Percentiles rank a stretch among this genome's conserved stretches.
phyloP scores from a whole-genome alignment of 2,797 vertebrate genomes.

The Poeciliopsis paucimaculata region DNA sequence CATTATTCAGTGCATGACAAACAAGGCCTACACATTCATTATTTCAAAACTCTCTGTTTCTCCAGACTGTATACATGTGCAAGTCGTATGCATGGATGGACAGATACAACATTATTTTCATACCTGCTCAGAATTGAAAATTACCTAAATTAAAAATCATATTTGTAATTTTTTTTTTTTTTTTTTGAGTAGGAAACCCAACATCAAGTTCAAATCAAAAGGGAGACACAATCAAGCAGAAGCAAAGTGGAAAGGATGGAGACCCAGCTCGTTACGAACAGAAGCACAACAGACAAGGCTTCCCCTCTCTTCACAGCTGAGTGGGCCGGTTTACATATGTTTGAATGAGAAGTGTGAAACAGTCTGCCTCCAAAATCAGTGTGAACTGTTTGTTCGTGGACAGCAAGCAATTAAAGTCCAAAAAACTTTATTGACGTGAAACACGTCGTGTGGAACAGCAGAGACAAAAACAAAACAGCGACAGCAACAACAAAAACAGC shows the following conservation, averaged over 20 bases:
- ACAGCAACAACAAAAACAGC: constrained; percentile 31
- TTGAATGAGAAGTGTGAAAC: constrained; percentile 58
- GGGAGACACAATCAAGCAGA: constrained; percentile 40
- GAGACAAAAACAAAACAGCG: constrained; percentile 48
- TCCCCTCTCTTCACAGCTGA: constrained; percentile 56
- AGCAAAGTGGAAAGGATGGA: constrained; percentile 43
- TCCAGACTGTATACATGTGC: neutral
- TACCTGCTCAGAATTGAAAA: neutral
- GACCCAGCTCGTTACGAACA: constrained; percentile 38
- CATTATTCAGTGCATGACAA: constrained; percentile 58
- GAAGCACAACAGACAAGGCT: constrained; percentile 46
- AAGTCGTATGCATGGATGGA: neutral
- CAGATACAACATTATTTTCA: neutral
- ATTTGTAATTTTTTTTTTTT: neutral
- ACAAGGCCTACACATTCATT: neutral
- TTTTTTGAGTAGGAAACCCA: neutral
- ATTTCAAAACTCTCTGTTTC: neutral
- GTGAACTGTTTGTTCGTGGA: constrained; percentile 57
- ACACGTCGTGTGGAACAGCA: constrained; percentile 58
- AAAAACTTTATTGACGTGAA: constrained; percentile 58
- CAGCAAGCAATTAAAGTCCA: constrained; percentile 59
- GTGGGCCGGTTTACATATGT: constrained; percentile 42
- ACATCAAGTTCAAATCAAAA: constrained; percentile 68
- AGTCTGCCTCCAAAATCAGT: constrained; percentile 51
- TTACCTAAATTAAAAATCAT: neutral